phyloP scores from a whole-genome alignment of 2,797 vertebrate genomes.

The Huso huso region DNA sequence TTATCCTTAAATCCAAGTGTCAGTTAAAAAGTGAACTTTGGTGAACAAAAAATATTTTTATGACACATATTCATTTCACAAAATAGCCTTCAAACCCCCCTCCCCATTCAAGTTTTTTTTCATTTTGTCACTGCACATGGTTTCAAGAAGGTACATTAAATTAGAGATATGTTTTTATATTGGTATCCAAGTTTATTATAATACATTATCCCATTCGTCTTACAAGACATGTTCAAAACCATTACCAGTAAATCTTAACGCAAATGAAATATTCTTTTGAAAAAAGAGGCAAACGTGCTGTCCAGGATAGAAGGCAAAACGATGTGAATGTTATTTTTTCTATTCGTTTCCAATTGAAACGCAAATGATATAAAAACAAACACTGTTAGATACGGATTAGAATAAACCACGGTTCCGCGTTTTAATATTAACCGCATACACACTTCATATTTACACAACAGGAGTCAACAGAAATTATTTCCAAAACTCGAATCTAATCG shows the following conservation, averaged over 20 bases:
- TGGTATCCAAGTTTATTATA: no score
- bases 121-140: no score
- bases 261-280: slow-evolving; percentile 20
- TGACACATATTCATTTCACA: no score
- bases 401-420: slow-evolving; percentile 32
- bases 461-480: slow-evolving; percentile 34
- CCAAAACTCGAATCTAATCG: slow-evolving; percentile 31
- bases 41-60: no score
- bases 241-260: slow-evolving; percentile 26
- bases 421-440: slow-evolving; percentile 37
- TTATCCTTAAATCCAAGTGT: no score
- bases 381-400: slow-evolving; percentile 38
- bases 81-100: no score
- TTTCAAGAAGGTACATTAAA: no score
- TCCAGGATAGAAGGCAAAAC: no score
- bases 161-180: no score
- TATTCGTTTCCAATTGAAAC: slow-evolving; percentile 40
- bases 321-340: slow-evolving; percentile 15
- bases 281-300: slow-evolving; percentile 8
- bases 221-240: slow-evolving; percentile 17
- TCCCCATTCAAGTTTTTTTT: no score
- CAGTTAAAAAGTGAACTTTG: no score
- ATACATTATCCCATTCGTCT: no score
- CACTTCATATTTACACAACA: slow-evolving; percentile 39
- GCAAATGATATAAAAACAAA: slow-evolving; percentile 49